Base-by-base conservation (phyloP, 2,797 vertebrate species). In the Phalloptychus januarius region DNA sequence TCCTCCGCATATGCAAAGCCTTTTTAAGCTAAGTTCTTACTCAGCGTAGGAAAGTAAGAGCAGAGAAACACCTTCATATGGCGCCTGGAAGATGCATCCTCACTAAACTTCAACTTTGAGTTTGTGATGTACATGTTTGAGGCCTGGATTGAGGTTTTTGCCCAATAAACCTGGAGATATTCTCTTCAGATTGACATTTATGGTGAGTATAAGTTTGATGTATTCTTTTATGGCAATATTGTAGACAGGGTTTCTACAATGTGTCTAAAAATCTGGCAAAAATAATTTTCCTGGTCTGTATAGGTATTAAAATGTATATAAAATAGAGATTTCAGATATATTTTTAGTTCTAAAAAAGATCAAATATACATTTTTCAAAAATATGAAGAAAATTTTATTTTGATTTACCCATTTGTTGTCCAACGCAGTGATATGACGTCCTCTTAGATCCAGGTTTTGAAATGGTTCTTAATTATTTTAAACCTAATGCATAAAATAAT, bases 121-220 rank as follows among this genome's bases (percentile, higher is more conserved):
- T 75, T 79, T 38, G 15, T 48, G 48, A 69, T 75, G 44, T 42
- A 40, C 23, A 52, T 46, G 42, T 56, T 25, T 38, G 76, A 88
- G 75, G 79, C 67, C 74, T 71, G 76, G 80, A 80, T 74, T 81
- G 84, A 87, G 77, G 33, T 75, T 80, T 79, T 31, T 7, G 15
- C 31, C 58, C 69, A 12, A 25, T 78, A 72, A 63, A 48, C 44
- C 28, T 28, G 28, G 71, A 52, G 71, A 78, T 72, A 48, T 42
- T 18, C 38, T 71, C 23, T 18, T 42, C 0, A 77, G 81, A 81
- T 44, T 33, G 61, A 12, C 0, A 65, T 67, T 38, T 63, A 56
- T 40, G 91, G 93, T 94, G 80, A 94, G 93, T 93, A 89, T 74
- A 50, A 33, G 76, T 77, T 71, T 65, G 56, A 42, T 48, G 45